Conservation (phyloP, 2,797 vertebrate species). For the Loris lydekkerianus region DNA sequence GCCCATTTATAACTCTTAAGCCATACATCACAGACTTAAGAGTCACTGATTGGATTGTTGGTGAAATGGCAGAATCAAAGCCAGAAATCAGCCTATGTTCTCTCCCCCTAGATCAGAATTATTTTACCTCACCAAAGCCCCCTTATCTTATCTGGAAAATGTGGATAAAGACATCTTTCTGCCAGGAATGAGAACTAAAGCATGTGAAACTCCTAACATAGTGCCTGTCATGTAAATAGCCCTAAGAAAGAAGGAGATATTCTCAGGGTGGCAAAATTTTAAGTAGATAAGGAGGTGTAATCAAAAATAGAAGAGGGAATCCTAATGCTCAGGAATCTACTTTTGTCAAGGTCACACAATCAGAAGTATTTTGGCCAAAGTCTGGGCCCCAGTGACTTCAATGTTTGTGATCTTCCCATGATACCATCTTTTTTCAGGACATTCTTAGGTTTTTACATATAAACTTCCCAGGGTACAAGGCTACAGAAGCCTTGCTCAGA, state of each 20-base stretch:
- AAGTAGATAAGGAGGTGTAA: not conserved
- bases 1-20: not conserved
- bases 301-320: not conserved
- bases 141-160: not conserved
- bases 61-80: slow-evolving; percentile 23
- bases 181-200: slow-evolving; percentile 5
- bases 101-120: slow-evolving; percentile 16
- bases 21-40: not conserved
- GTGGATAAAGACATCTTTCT: not conserved
- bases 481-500: not conserved
- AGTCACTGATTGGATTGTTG: not conserved
- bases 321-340: not conserved
- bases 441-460: not conserved
- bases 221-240: not conserved
- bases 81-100: not conserved
- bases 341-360: not conserved
- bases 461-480: not conserved
- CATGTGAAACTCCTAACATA: not conserved
- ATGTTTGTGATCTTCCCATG: not conserved
- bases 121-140: not conserved
- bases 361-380: not conserved
- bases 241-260: not conserved
- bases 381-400: not conserved
- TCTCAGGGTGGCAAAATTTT: not conserved
- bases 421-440: not conserved